phyloP scores from a whole-genome alignment of 2,888 invertebrate species.

The Coronaproctus castanopsis region DNA sequence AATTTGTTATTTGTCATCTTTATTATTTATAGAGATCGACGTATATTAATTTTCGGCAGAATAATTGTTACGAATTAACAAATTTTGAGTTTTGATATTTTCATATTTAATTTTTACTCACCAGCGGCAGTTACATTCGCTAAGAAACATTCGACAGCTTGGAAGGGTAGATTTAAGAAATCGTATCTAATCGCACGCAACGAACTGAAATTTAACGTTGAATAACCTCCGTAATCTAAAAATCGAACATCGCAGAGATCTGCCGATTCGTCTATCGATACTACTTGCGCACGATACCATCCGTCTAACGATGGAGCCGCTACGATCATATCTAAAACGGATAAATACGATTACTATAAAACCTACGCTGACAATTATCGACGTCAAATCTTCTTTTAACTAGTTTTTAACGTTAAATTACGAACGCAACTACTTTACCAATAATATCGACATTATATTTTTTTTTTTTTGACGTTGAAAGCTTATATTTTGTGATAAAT shows the following conservation, averaged over 20 bases:
- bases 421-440: too few species aligned
- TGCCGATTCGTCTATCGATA: slow-evolving; percentile 43
- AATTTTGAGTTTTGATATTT: too few species aligned
- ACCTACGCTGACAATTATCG: slow-evolving; percentile 1
- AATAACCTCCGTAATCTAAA: slow-evolving; percentile 90
- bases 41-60: too few species aligned
- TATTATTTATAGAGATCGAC: too few species aligned
- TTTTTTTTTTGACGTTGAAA: too few species aligned
- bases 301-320: slow-evolving; percentile 62
- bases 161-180: slow-evolving; percentile 87
- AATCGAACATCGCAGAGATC: slow-evolving; percentile 63
- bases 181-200: slow-evolving; percentile 84
- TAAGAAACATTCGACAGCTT: slow-evolving; percentile 84
- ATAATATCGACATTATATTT: too few species aligned
- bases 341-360: slow-evolving; percentile 7
- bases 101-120: too few species aligned
- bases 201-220: slow-evolving; percentile 48
- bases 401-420: too few species aligned
- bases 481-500: too few species aligned
- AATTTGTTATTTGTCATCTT: too few species aligned
- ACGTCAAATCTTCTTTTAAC: not conserved
- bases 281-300: slow-evolving; percentile 79
- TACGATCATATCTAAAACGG: slow-evolving; percentile 65
- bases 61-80: too few species aligned
- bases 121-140: slow-evolving; percentile 70